These are phyloP conservation scores for Chondrosia reniformis DNA, from an alignment of 37 sponge, comb jelly and placozoan species.

Conservation along the genomic window DNA sequence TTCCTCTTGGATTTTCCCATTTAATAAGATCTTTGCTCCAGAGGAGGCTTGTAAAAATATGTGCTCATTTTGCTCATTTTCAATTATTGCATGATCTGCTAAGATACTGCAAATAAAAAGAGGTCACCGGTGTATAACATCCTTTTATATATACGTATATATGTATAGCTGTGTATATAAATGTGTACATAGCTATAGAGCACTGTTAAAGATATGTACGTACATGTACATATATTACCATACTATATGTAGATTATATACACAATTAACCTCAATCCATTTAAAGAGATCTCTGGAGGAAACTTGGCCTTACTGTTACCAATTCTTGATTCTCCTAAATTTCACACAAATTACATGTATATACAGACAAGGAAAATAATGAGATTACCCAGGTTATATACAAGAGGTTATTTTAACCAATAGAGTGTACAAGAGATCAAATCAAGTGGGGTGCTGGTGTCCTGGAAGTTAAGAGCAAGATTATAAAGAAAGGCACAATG, in stretches of 20 bases:
- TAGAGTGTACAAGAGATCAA: too few relatives aligned
- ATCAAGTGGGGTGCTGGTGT: too few relatives aligned
- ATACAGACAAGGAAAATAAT: too few relatives aligned
- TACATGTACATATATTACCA: too few relatives aligned
- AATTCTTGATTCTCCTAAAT: too few relatives aligned
- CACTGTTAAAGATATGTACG: too few relatives aligned
- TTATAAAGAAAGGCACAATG: too few relatives aligned
- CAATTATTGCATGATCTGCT: constrained; percentile 47
- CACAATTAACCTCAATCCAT: constrained; percentile 54
- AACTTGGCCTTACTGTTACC: constrained; percentile 36
- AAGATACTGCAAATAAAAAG: constrained; percentile 34
- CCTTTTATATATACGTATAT: neutral
- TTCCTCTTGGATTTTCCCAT: constrained; percentile 32
- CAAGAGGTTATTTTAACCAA: too few relatives aligned
- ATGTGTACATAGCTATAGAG: neutral
- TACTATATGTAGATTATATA: too few relatives aligned
- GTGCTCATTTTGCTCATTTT: constrained; percentile 12
- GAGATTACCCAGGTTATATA: too few relatives aligned
- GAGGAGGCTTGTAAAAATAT: constrained; percentile 20
- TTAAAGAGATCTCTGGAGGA: constrained; percentile 38
- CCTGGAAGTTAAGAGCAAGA: too few relatives aligned
- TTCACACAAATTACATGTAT: too few relatives aligned
- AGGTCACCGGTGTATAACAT: neutral
- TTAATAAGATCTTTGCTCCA: constrained; percentile 53
- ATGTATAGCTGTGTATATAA: neutral